Evolutionary conservation across 1,140 invertebrate species (phyloP), one percentile per base, ranked within the genome.

Genomic region (Ptiloglossa arizonensis): DNA sequence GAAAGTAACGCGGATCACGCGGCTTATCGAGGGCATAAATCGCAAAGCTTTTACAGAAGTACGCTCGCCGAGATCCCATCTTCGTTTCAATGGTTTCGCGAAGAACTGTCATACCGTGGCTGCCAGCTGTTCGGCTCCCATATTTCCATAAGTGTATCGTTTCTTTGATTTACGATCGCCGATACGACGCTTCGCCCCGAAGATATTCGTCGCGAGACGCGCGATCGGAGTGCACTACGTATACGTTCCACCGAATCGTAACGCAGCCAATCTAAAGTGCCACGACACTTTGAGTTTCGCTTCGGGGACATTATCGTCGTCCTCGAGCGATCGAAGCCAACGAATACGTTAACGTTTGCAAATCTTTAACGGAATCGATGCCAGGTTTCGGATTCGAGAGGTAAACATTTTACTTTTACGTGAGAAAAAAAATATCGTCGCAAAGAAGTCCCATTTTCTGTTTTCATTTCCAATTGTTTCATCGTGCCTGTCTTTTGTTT

Each of bases 71-170:
- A 5, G 64, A 67, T 52, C 19, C n/a, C 32, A 64, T 38, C 67
- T n/a, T 5, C 32, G 22, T 29, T 41, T 70, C 35, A 29, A 41
- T 44, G 24, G 67, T 44, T 44, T 35, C 13, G 27, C 27, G 44
- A 38, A 2, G 29, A 41, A 50, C 32, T 15, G 29, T 29, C 29
- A 15, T 19, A 6, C 29, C 22, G 5, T 22, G 13, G 6, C 32
- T n/a, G n/a, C 1, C 35, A n/a, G 64, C 38, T 35, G 17, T 57
- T 17, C 19, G 3, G 11, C 4, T 29, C 41, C 32, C 27, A 46
- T 29, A 72, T 72, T 71, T 71, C n/a, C 52, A 72, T 22, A 50
- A 62, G 24, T 19, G 15, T 71, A 60, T 60, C 56, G n/a, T n/a
- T 38, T 35, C 19, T 60, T 71, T 71, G 56, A 71, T 71, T 71